These are phyloP conservation scores for Trypoxylus dichotomus DNA, from an alignment of 1,140 invertebrate species.

Conservation along the genomic window DNA sequence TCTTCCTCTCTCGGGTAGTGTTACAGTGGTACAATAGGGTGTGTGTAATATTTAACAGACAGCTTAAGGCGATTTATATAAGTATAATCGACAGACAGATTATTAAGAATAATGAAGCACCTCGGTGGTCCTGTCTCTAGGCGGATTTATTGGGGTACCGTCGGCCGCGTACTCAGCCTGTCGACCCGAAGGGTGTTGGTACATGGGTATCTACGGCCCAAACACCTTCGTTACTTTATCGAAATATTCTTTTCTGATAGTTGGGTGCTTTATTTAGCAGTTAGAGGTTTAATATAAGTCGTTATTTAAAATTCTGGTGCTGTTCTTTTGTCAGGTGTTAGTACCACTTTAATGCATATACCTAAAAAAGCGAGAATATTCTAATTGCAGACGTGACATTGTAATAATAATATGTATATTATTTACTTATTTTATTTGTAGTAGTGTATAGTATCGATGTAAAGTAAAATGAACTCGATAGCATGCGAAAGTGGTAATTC, in stretches of 20 bases:
- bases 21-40: background rate
- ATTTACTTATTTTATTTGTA: too few relatives aligned
- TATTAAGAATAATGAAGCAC: conserved; percentile 53
- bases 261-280: background rate
- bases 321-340: background rate
- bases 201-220: conserved; percentile 61
- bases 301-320: background rate
- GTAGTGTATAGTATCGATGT: too few relatives aligned
- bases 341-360: background rate
- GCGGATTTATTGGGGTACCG: conserved; percentile 55
- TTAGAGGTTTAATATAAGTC: background rate
- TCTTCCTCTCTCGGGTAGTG: conserved; percentile 11
- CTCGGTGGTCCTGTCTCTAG: conserved; percentile 61
- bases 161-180: conserved; percentile 59
- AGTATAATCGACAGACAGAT: conserved; percentile 39
- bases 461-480: too few relatives aligned
- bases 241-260: background rate
- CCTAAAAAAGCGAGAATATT: background rate
- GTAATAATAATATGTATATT: background rate
- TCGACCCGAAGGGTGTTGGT: conserved; percentile 57
- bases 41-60: conserved; percentile 30
- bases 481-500: too few relatives aligned
- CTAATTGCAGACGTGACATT: background rate
- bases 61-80: conserved; percentile 24
- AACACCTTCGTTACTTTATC: conserved; percentile 31